These are phyloP conservation scores for Aphelinus atriplicis DNA, from an alignment of 1,140 invertebrate species.

Conservation along the genomic window DNA sequence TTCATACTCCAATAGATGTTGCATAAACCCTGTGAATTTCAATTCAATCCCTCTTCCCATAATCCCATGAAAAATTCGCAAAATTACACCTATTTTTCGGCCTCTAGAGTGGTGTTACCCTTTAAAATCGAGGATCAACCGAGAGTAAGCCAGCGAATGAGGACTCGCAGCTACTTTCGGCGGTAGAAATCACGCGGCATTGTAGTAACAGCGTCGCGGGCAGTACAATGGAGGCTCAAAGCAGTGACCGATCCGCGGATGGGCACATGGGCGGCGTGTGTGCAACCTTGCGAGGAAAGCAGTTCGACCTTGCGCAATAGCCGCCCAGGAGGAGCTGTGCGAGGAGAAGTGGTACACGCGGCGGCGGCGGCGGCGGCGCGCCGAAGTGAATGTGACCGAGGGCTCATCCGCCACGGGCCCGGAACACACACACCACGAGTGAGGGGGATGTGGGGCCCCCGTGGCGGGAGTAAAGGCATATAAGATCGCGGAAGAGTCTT, in stretches of 20 bases:
- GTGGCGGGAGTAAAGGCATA: conserved; percentile 59
- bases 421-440: conserved; percentile 17
- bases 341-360: conserved; percentile 42
- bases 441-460: conserved; percentile 15
- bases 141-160: too few species aligned
- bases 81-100: too few species aligned
- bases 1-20: too few species aligned
- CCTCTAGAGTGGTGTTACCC: neutral
- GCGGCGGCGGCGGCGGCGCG: conserved; percentile 27
- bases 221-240: neutral
- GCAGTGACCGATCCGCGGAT: neutral
- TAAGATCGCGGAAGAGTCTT: conserved; percentile 58
- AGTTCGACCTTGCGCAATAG: conserved; percentile 46
- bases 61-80: too few species aligned
- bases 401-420: neutral
- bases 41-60: too few species aligned
- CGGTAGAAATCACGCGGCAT: too few species aligned
- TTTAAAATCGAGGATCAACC: neutral
- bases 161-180: too few species aligned
- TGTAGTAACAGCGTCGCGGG: too few species aligned
- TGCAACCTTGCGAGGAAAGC: conserved; percentile 49
- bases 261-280: neutral
- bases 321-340: conserved; percentile 41
- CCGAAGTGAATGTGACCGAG: conserved; percentile 46
- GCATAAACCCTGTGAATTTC: too few species aligned